Evolutionary conservation across 2,888 invertebrate genomes (phyloP).

Genomic region (Drosophila ezoana): DNA sequence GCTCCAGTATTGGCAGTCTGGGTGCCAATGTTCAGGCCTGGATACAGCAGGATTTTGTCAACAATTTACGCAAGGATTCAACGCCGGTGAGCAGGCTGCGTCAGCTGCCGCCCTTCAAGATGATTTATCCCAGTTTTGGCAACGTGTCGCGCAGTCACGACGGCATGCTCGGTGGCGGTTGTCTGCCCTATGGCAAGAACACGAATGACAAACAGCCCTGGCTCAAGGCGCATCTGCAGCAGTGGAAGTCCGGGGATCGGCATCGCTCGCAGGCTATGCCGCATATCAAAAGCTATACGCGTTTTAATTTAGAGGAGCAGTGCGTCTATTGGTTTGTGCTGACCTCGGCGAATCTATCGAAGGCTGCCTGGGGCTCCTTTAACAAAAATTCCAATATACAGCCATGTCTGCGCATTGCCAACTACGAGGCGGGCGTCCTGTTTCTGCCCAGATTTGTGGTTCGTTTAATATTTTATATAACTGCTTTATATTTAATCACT

Average conservation of each 20-base stretch:
- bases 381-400: slow-evolving; percentile 87
- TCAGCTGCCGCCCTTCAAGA: slow-evolving; percentile 86
- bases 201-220: slow-evolving; percentile 93
- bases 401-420: slow-evolving; percentile 89
- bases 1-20: slow-evolving; percentile 95
- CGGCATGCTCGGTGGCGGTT: slow-evolving; percentile 93
- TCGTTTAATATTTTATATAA: slow-evolving; percentile 81
- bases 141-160: slow-evolving; percentile 95
- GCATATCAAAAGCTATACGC: slow-evolving; percentile 96
- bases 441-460: slow-evolving; percentile 94
- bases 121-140: slow-evolving; percentile 92
- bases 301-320: slow-evolving; percentile 89
- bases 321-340: slow-evolving; percentile 90
- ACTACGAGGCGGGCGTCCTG: slow-evolving; percentile 96
- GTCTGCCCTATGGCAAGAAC: slow-evolving; percentile 93
- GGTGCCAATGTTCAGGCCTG: slow-evolving; percentile 90
- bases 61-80: slow-evolving; percentile 87
- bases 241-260: slow-evolving; percentile 92
- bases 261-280: slow-evolving; percentile 94
- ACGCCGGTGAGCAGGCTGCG: slow-evolving; percentile 85
- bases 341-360: slow-evolving; percentile 97
- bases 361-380: slow-evolving; percentile 96
- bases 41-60: slow-evolving; percentile 91
- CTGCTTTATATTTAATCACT: background rate
- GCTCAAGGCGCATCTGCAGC: slow-evolving; percentile 90